These are phyloP conservation scores for Xanthia togata DNA, from an alignment of 2,888 invertebrate genomes.

Conservation along the genomic window DNA sequence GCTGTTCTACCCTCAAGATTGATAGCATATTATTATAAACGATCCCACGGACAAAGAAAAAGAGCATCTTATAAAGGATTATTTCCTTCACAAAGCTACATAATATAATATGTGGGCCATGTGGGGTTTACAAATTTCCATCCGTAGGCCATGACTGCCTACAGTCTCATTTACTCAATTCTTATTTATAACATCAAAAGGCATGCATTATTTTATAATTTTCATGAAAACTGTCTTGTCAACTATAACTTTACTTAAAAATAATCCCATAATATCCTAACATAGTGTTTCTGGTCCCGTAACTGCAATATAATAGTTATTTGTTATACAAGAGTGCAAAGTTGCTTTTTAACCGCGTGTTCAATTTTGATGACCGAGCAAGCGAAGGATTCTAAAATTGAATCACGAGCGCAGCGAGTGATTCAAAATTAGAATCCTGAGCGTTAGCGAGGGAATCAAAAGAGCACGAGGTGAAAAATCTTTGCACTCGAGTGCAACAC, in stretches of 20 bases:
- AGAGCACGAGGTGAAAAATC: too few relatives aligned
- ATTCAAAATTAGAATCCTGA: too few relatives aligned
- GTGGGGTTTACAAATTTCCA: neutral
- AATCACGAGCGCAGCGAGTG: too few relatives aligned
- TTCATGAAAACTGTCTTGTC: neutral
- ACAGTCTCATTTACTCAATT: neutral
- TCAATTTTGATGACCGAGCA: too few relatives aligned
- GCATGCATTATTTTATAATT: neutral
- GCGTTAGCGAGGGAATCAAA: too few relatives aligned
- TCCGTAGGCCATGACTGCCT: neutral
- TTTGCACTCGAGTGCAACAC: too few relatives aligned
- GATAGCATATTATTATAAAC: neutral
- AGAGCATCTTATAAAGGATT: neutral
- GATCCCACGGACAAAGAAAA: neutral
- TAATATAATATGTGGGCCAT: neutral
- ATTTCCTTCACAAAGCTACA: too few relatives aligned
- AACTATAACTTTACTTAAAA: constrained; percentile 26
- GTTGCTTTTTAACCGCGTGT: too few relatives aligned
- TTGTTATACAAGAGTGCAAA: too few relatives aligned
- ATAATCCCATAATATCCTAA: constrained; percentile 27
- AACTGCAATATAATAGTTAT: constrained; percentile 44
- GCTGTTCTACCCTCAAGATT: too few relatives aligned
- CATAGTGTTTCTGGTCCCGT: constrained; percentile 41
- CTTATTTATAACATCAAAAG: neutral
- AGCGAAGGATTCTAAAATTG: too few relatives aligned